Conservation (phyloP, 2,113 vertebrate species). For the Tragelaphus imberbis region DNA sequence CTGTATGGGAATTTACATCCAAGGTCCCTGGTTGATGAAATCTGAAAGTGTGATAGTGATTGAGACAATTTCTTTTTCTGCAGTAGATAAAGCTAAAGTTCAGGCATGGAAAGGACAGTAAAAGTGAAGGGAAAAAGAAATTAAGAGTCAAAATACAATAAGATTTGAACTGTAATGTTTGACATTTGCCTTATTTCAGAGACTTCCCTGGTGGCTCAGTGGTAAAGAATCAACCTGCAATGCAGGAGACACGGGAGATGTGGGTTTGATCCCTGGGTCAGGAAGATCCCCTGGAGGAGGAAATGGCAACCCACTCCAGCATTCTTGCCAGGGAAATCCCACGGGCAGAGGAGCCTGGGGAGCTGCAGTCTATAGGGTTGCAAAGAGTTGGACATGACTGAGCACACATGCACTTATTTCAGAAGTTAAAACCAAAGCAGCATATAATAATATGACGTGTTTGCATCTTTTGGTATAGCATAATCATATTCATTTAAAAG, state of each 20-base stretch:
- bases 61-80: neutral
- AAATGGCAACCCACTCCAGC: neutral
- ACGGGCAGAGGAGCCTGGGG: neutral
- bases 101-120: neutral
- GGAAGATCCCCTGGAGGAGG: neutral
- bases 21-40: neutral
- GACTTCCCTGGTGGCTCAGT: neutral
- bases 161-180: neutral
- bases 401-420: neutral
- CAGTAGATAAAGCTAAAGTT: neutral
- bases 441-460: too few relatives aligned
- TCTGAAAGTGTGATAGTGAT: neutral
- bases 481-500: too few relatives aligned
- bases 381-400: neutral
- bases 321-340: neutral
- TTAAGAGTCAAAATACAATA: neutral
- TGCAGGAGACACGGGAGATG: neutral
- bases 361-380: neutral
- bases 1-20: neutral
- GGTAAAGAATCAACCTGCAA: neutral
- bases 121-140: neutral
- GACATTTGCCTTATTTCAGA: neutral
- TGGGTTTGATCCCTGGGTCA: neutral
- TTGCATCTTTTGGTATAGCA: too few relatives aligned
- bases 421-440: neutral